Percentiles rank a stretch among this genome's conserved stretches.
phyloP scores from a whole-genome alignment of 1,140 invertebrate genomes.

The Macrocentrus cingulum region DNA sequence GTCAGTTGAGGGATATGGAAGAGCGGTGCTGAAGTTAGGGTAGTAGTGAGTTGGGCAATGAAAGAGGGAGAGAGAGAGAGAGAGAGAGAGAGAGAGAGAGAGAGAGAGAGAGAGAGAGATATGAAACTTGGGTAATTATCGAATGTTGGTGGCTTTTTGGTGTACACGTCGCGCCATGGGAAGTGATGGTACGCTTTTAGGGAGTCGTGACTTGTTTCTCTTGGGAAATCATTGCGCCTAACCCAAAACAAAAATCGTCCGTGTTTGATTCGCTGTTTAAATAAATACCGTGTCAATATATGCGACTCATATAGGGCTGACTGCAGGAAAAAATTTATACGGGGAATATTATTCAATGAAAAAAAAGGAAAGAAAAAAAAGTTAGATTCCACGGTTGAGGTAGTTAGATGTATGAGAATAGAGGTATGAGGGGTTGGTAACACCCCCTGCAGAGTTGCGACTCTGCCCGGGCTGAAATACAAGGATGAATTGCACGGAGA shows the following conservation, averaged over 20 bases:
- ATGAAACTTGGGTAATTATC: constrained; percentile 25
- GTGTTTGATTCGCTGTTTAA: too few species aligned
- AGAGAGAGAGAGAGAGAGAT: background rate
- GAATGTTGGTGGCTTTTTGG: constrained; percentile 18
- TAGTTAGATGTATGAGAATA: background rate
- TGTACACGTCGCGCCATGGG: constrained; percentile 4
- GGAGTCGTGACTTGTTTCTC: constrained; percentile 19
- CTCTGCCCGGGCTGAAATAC: constrained; percentile 30
- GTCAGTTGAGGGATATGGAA: constrained; percentile 2
- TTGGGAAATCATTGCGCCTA: constrained; percentile 30
- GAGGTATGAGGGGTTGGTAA: constrained; percentile 5
- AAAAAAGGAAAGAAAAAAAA: too few species aligned
- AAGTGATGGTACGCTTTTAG: too few species aligned
- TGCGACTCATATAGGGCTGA: too few species aligned
- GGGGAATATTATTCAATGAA: too few species aligned
- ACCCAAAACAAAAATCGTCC: background rate
- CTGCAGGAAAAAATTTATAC: too few species aligned
- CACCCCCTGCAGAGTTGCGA: constrained; percentile 37
- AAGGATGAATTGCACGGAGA: constrained; percentile 37
- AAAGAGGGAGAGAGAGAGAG: background rate
- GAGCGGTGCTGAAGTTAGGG: background rate
- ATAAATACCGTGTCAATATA: too few species aligned
- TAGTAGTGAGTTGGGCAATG: background rate
- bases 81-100: background rate
- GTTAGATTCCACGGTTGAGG: too few species aligned